Conservation (phyloP, 2,113 vertebrate species). For the Upupa epops region DNA sequence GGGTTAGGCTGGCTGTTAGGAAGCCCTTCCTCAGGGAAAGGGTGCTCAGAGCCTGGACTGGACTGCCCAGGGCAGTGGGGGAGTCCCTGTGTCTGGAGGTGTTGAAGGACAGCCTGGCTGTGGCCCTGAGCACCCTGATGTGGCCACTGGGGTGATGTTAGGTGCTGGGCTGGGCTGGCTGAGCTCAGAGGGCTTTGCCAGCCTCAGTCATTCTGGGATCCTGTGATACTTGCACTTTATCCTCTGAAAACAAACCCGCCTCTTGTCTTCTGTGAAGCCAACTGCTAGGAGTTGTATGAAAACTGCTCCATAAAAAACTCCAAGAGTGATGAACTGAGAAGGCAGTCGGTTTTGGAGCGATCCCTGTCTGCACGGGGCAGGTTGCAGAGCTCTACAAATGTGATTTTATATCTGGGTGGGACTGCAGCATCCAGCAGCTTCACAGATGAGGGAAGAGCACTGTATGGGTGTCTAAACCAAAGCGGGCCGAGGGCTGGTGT, state of each 20-base stretch:
- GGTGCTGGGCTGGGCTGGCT: too few relatives aligned
- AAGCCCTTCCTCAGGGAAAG: too few relatives aligned
- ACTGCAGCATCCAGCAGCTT: not conserved
- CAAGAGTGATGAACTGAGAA: not conserved
- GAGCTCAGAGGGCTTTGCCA: too few relatives aligned
- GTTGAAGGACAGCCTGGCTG: too few relatives aligned
- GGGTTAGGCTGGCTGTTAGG: too few relatives aligned
- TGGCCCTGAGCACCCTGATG: too few relatives aligned
- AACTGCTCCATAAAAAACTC: not conserved
- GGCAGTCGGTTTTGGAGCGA: not conserved
- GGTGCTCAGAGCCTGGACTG: too few relatives aligned
- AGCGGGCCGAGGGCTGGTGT: not conserved
- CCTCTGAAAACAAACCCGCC: not conserved
- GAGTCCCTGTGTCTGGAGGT: too few relatives aligned
- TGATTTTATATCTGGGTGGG: not conserved
- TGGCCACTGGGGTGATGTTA: too few relatives aligned
- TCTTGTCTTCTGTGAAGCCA: not conserved
- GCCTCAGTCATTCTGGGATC: too few relatives aligned
- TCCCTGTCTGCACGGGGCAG: not conserved
- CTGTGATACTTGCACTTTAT: not conserved
- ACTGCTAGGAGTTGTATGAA: not conserved
- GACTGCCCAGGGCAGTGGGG: too few relatives aligned
- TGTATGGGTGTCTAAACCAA: not conserved
- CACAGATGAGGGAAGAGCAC: not conserved
- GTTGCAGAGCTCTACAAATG: not conserved